Evolutionary conservation across 2,113 vertebrate genomes (phyloP).

Genomic region (rat (Rattus norvegicus)): GRCr8 NC_086021.1:75818501-75819000

Average conservation of each 20-base stretch:
- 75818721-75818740: background rate
- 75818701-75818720: background rate
- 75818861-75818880: background rate
- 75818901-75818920: background rate
- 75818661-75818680: background rate
- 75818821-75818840: slow-evolving; percentile 29
- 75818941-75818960: background rate
- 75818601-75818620: background rate
- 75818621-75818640: background rate
- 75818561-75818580: slow-evolving; percentile 16
- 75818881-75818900: background rate
- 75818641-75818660: background rate
- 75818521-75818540: background rate
- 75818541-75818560: background rate
- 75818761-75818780: background rate
- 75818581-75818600: background rate
- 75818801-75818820: background rate
- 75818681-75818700: background rate
- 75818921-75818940: background rate
- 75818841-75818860: background rate
- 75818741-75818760: slow-evolving; percentile 8
- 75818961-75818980: background rate
- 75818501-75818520: background rate
- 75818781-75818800: background rate
- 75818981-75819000: no score